Base-by-base conservation (phyloP, 1,140 invertebrate species). In the Diorhabda elongata region DNA sequence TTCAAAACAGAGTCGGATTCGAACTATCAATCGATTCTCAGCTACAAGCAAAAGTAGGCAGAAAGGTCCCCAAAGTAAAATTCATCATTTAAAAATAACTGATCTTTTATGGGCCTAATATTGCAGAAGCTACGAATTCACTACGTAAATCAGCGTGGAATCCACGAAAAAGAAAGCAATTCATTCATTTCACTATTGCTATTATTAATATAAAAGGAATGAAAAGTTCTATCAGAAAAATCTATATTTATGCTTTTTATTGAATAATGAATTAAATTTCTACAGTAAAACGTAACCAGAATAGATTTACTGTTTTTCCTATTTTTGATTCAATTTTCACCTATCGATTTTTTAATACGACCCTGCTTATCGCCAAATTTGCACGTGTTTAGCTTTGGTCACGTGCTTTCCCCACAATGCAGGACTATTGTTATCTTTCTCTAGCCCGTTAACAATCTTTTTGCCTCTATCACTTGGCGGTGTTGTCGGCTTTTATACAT, bases 301-400 rank as follows among this genome's bases (percentile, higher is more conserved):
- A 26, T 26, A 26, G 26, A 26, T 26, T 26, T 26, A 26, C 26
- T 26, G 26, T 26, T 26, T 26, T 26, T 26, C 26, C 26, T 26
- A 26, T 26, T 26, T 26, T 26, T 26, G 26, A 26, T 26, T 26
- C 26, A 26, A 26, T 26, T 26, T 26, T 26, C 26, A 26, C 0
- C 26, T 26, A 26, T 26, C 26, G 26, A 60, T 60, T 9, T 60
- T 47, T 45, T 11, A 44, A 63, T 42, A 7, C 61, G 8, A 5
- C 9, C 44, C 61, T 63, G 44, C 4, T n/a, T 44, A 8, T 44
- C 44, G 42, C 61, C 43, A 63, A 63, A 63, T 63, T 63, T 63
- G 61, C 61, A 63, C 61, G 61, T 63, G 61, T 63, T 63, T 45
- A 52, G 26, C 4, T n/a, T 45, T 4, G 44, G 44, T 63, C 61